Evolutionary conservation across 2,888 invertebrate species (phyloP).

Genomic region (Pterostichus niger): DNA sequence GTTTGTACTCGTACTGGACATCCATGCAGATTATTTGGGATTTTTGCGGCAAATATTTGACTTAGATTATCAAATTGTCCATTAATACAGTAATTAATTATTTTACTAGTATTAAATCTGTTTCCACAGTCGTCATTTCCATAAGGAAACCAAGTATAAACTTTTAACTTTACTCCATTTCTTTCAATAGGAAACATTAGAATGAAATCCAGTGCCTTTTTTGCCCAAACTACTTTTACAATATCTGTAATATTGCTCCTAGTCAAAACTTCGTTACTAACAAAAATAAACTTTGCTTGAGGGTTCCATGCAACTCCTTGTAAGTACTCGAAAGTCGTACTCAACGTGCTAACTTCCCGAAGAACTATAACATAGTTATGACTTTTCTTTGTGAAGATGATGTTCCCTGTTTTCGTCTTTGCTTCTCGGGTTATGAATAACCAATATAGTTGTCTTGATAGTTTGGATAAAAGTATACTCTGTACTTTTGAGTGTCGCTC

Average conservation of each 20-base stretch:
- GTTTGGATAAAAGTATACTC: background rate
- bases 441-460: background rate
- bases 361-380: slow-evolving; percentile 23
- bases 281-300: slow-evolving; percentile 41
- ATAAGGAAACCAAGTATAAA: slow-evolving; percentile 58
- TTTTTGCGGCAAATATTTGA: slow-evolving; percentile 71
- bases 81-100: slow-evolving; percentile 64
- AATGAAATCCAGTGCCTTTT: slow-evolving; percentile 25
- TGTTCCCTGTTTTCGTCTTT: background rate
- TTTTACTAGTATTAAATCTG: background rate
- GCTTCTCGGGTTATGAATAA: slow-evolving; percentile 7
- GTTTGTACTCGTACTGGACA: slow-evolving; percentile 73
- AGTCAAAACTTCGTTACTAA: background rate
- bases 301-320: slow-evolving; percentile 53
- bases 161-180: background rate
- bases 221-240: slow-evolving; percentile 27
- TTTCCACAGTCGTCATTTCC: slow-evolving; percentile 44
- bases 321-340: background rate
- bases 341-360: background rate
- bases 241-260: background rate
- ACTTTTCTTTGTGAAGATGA: slow-evolving; percentile 20
- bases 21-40: slow-evolving; percentile 72
- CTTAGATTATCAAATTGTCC: slow-evolving; percentile 67
- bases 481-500: background rate
- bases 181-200: slow-evolving; percentile 4